Conservation (phyloP, 2,113 vertebrate genomes). For the Ia io region DNA sequence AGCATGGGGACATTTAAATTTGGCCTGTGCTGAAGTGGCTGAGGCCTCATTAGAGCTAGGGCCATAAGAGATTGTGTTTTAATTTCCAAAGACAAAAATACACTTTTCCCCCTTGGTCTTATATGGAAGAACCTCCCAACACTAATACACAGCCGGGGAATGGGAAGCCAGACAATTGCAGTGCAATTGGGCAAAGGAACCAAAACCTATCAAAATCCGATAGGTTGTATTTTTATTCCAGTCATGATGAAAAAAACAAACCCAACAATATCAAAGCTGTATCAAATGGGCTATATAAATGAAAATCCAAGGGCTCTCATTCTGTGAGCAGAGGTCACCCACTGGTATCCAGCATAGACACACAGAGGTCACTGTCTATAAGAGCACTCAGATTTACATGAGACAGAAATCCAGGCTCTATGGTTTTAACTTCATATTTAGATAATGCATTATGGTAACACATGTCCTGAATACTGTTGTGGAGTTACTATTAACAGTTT, state of each 20-base stretch:
- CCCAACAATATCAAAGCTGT: background rate
- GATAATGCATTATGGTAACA: background rate
- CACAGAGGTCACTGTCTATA: background rate
- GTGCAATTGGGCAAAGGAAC: background rate
- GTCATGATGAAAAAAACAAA: background rate
- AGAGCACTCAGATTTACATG: background rate
- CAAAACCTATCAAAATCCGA: slow-evolving; percentile 16
- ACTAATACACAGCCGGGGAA: background rate
- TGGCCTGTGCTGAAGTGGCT: slow-evolving; percentile 15
- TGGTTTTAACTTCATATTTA: background rate
- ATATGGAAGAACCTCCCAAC: background rate
- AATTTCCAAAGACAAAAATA: slow-evolving; percentile 51
- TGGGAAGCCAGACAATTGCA: slow-evolving; percentile 1
- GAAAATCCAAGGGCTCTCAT: background rate
- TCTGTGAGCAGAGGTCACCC: background rate
- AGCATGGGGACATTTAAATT: slow-evolving; percentile 29
- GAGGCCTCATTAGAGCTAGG: slow-evolving; percentile 20
- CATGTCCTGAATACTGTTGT: background rate
- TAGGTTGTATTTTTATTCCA: slow-evolving; percentile 7
- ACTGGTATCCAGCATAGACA: background rate
- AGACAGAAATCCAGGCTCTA: background rate
- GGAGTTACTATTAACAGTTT: background rate
- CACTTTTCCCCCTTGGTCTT: background rate
- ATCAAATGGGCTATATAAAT: slow-evolving; percentile 5
- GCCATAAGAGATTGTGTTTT: background rate